Evolutionary conservation across 2,797 vertebrate species (phyloP).

Genomic region (Erethizon dorsatum): DNA sequence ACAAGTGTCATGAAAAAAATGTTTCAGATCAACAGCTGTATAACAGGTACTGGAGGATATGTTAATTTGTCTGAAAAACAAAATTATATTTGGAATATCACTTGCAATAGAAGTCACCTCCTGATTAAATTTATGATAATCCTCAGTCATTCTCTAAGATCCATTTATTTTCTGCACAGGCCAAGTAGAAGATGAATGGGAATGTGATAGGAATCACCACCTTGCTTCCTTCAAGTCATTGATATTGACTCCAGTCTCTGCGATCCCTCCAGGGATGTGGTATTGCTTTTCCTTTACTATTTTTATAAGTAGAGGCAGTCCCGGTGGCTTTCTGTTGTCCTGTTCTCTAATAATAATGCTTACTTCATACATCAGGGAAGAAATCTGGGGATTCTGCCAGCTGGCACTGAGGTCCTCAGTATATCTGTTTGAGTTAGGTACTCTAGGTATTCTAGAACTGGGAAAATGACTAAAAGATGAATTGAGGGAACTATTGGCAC

Average conservation of each 20-base stretch:
- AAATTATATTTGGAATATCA: not conserved
- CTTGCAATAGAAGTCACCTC: not conserved
- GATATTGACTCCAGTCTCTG: not conserved
- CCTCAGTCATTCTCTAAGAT: not conserved
- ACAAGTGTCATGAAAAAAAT: not conserved
- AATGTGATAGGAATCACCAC: not conserved
- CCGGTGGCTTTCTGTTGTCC: not conserved
- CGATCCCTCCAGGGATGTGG: not conserved
- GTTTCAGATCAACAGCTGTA: not conserved
- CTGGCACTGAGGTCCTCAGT: not conserved
- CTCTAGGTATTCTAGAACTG: not conserved
- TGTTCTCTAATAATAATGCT: not conserved
- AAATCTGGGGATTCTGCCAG: not conserved
- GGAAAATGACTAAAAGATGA: not conserved
- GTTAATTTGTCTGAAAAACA: conserved; percentile 39
- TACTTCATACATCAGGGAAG: not conserved
- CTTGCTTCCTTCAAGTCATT: not conserved
- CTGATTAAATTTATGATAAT: conserved; percentile 50
- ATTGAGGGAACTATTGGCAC: not conserved
- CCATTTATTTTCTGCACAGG: not conserved
- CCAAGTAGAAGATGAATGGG: not conserved
- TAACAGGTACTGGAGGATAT: not conserved
- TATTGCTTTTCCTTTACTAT: not conserved
- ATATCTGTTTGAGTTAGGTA: not conserved
- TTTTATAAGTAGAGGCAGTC: not conserved